phyloP scores from a whole-genome alignment of 2,888 invertebrate species.

The Dasypogon diadema region DNA sequence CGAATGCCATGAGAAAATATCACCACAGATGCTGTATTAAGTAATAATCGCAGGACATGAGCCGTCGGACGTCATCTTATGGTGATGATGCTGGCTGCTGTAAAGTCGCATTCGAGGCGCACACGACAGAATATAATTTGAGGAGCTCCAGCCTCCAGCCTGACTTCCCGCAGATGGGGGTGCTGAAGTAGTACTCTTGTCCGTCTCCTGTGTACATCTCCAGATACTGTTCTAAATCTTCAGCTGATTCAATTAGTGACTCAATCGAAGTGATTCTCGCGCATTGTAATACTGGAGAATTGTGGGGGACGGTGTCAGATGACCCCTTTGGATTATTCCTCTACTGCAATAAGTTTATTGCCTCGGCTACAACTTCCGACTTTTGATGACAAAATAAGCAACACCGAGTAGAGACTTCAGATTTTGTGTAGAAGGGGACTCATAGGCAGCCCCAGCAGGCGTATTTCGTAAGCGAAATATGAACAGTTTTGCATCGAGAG shows the following conservation, averaged over 20 bases:
- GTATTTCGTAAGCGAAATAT: conserved; percentile 17
- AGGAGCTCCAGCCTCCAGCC: no score
- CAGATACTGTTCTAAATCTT: conserved; percentile 27
- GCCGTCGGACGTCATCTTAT: background rate
- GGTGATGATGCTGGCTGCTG: conserved; percentile 5
- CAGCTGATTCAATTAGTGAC: conserved; percentile 34
- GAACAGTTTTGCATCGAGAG: conserved; percentile 37
- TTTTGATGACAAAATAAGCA: conserved; percentile 49
- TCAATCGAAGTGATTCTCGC: conserved; percentile 51
- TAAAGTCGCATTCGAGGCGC: background rate
- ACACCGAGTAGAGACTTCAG: conserved; percentile 29
- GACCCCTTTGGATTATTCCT: background rate
- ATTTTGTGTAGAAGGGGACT: conserved; percentile 12
- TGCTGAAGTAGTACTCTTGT: conserved; percentile 4
- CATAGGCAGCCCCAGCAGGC: background rate
- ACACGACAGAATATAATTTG: conserved; percentile 2
- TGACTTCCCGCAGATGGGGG: background rate
- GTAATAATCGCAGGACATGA: conserved; percentile 42
- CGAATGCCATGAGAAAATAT: conserved; percentile 21
- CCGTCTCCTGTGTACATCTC: conserved; percentile 12
- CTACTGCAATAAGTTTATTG: conserved; percentile 39
- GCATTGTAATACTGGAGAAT: conserved; percentile 33
- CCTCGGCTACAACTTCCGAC: conserved; percentile 50
- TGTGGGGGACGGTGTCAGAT: background rate
- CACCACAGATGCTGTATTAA: conserved; percentile 11